Evolutionary conservation across 37 sponge, comb jelly and placozoan species (phyloP).

Genomic region (Theonella swinhoei): DNA sequence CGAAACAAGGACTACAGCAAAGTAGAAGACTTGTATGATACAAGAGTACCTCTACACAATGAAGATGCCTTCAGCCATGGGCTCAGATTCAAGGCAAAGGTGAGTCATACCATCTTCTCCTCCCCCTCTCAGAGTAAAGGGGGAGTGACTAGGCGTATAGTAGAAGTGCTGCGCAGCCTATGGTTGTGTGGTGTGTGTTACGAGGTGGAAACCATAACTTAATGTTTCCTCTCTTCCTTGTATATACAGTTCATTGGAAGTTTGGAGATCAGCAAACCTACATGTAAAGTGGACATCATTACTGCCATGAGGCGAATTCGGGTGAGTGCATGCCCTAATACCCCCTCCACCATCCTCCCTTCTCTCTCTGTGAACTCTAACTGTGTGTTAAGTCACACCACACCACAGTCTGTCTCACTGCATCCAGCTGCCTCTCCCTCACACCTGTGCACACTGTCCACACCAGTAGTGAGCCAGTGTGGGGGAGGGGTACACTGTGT

Average conservation of each 20-base stretch:
- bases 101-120: conserved; percentile 23
- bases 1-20: conserved; percentile 64
- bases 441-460: no score
- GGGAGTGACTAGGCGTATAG: no score
- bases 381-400: no score
- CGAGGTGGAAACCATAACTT: no score
- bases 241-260: conserved; percentile 88
- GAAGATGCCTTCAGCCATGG: conserved; percentile 94
- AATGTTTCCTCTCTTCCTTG: not conserved
- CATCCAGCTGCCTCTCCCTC: conserved; percentile 2
- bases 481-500: no score
- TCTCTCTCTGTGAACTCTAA: not conserved
- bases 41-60: conserved; percentile 89
- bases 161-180: no score
- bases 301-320: conserved; percentile 95
- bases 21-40: conserved; percentile 86
- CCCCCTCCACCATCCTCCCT: not conserved
- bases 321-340: conserved; percentile 56
- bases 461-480: no score
- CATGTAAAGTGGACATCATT: conserved; percentile 91
- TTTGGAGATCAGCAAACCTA: conserved; percentile 88
- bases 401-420: no score
- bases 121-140: no score
- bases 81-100: conserved; percentile 89
- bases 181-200: no score